These are phyloP conservation scores for Cheilosia vernalis DNA, from an alignment of 2,888 invertebrate species.

Conservation along the genomic window DNA sequence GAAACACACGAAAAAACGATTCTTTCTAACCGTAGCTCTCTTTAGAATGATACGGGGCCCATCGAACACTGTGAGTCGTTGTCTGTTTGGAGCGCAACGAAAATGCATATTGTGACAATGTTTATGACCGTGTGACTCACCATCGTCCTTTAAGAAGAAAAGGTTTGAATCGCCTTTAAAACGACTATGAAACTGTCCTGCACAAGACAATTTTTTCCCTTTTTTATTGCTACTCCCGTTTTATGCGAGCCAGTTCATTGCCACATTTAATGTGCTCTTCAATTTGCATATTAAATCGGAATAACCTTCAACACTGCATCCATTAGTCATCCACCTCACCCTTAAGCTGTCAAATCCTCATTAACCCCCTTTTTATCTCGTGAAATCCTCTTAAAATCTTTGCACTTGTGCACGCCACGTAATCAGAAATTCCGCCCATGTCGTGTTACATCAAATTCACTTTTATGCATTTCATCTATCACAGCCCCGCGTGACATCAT, in stretches of 20 bases:
- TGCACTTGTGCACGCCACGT: constrained; percentile 10
- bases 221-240: no score
- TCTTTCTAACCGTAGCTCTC: no score
- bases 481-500: constrained; percentile 33
- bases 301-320: constrained; percentile 8
- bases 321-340: neutral
- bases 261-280: neutral
- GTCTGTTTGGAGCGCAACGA: no score
- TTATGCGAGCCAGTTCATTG: neutral
- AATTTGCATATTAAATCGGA: neutral
- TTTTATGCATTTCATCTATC: constrained; percentile 53
- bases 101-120: no score
- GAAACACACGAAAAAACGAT: no score
- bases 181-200: no score
- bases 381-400: constrained; percentile 5
- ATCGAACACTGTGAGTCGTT: no score
- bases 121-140: no score
- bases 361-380: neutral
- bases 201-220: no score
- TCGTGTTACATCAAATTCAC: constrained; percentile 43
- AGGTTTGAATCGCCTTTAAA: no score
- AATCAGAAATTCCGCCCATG: constrained; percentile 48
- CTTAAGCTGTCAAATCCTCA: constrained; percentile 5
- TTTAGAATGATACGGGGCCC: no score
- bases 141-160: no score